A percentile compares a stretch with the other conserved stretches of the same genome.
Evolutionary conservation across 2,888 invertebrate genomes (phyloP).

Genomic region (Drosophila acutilabella): DNA sequence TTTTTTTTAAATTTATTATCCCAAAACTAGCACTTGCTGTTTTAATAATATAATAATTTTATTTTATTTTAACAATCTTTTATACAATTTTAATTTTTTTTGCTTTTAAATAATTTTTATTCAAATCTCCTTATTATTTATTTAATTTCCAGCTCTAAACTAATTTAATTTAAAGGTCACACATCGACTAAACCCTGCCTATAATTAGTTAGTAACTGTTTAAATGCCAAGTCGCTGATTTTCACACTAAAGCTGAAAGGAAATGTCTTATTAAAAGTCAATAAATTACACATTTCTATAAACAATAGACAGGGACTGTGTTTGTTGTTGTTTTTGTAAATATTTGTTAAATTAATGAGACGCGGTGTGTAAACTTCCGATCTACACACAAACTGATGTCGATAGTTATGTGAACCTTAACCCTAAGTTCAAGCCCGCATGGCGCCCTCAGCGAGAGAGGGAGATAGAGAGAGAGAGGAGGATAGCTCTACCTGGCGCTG

Average conservation of each 20-base stretch:
- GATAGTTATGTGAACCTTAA: constrained; percentile 44
- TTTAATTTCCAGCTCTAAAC: background rate
- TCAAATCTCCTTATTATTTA: background rate
- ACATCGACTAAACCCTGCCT: background rate
- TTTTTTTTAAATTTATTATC: too few relatives aligned
- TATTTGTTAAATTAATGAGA: constrained; percentile 39
- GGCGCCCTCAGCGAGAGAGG: constrained; percentile 16
- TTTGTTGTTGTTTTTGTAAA: too few relatives aligned
- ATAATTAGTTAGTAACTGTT: background rate
- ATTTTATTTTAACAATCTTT: too few relatives aligned
- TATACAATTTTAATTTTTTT: background rate
- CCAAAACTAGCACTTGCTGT: too few relatives aligned
- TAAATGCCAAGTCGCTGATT: background rate
- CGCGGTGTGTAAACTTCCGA: constrained; percentile 51
- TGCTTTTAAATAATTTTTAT: background rate
- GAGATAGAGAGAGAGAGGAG: background rate
- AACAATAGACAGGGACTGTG: constrained; percentile 5
- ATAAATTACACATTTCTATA: constrained; percentile 36
- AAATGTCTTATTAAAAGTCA: constrained; percentile 56
- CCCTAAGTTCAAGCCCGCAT: constrained; percentile 62
- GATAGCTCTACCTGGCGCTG: constrained; percentile 29
- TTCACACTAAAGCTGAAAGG: constrained; percentile 28
- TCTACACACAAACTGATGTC: constrained; percentile 37
- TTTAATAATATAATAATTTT: too few relatives aligned
- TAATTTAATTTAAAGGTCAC: background rate